Conservation (phyloP, 2,113 vertebrate species). For the Podarcis raffonei region DNA sequence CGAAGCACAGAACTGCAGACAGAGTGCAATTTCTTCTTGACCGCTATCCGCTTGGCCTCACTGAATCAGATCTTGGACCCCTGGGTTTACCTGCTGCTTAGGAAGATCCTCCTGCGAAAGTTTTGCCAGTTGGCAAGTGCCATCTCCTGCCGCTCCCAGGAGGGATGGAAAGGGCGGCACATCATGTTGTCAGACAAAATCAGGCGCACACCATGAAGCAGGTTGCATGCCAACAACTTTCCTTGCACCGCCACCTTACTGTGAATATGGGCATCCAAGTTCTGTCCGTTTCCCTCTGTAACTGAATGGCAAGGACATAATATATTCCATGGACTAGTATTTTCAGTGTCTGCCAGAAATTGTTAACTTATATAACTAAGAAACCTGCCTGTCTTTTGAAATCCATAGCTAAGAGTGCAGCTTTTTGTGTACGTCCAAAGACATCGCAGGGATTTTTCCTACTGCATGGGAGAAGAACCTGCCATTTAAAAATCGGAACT, state of each 20-base stretch:
- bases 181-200: conserved; percentile 72
- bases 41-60: conserved; percentile 90
- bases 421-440: not conserved
- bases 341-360: conserved; percentile 42
- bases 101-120: conserved; percentile 91
- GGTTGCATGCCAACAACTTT: conserved; percentile 34
- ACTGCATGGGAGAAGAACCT: not conserved
- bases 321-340: conserved; percentile 15
- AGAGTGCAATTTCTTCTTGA: conserved; percentile 89
- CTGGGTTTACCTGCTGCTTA: conserved; percentile 94
- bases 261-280: conserved; percentile 50
- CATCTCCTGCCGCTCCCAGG: conserved; percentile 84
- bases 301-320: not conserved
- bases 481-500: not conserved
- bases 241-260: conserved; percentile 20
- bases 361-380: conserved; percentile 19
- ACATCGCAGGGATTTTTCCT: not conserved
- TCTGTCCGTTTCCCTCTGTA: not conserved
- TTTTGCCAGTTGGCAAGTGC: conserved; percentile 89
- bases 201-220: conserved; percentile 66
- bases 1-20: conserved; percentile 56
- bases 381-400: not conserved
- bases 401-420: not conserved
- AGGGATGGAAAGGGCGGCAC: conserved; percentile 75
- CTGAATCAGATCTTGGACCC: conserved; percentile 98